A percentile compares a stretch with the other conserved stretches of the same genome.
Conservation (phyloP, 2,113 vertebrate genomes). For the Larimichthys crocea region DNA sequence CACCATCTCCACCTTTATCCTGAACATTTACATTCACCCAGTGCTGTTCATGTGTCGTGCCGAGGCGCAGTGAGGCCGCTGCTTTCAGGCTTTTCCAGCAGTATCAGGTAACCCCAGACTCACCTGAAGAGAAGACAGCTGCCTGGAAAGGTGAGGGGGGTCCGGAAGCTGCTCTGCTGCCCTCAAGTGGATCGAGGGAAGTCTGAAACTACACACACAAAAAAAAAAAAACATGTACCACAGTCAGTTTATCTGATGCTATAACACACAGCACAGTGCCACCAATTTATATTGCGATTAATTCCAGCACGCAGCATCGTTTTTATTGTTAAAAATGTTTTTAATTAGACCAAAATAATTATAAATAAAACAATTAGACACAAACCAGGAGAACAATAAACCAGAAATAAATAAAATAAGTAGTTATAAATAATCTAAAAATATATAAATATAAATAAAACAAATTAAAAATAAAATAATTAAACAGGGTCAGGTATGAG, state of each 20-base stretch:
- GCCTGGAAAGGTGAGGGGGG: background rate
- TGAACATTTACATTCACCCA: fast-evolving
- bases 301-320: background rate
- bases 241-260: background rate
- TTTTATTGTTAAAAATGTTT: background rate
- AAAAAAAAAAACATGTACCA: background rate
- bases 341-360: too few species aligned
- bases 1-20: background rate
- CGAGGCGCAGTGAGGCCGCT: background rate
- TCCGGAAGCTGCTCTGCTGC: conserved; percentile 60
- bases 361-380: too few species aligned
- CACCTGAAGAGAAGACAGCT: conserved; percentile 53
- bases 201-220: too few species aligned
- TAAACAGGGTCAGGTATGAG: too few species aligned
- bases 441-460: too few species aligned
- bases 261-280: too few species aligned
- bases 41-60: background rate
- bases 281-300: background rate
- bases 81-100: background rate
- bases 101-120: conserved; percentile 58
- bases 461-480: too few species aligned
- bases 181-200: conserved; percentile 48
- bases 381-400: too few species aligned
- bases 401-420: too few species aligned
- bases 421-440: too few species aligned